Conservation (phyloP, 2,888 invertebrate genomes). For the Papilio elwesi region DNA sequence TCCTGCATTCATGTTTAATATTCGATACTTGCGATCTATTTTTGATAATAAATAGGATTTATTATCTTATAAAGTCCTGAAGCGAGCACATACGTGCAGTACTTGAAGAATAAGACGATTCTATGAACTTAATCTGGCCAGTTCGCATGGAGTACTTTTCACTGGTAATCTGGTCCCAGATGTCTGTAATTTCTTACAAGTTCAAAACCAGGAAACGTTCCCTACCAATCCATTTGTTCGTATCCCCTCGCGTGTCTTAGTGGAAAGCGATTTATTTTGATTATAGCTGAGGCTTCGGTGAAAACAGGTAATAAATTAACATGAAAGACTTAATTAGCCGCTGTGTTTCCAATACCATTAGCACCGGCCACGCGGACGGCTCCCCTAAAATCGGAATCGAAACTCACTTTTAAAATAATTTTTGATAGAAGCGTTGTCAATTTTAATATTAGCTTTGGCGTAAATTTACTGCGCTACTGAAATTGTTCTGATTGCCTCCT, state of each 20-base stretch:
- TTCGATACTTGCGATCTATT: no score
- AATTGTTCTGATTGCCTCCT: not conserved
- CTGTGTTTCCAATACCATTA: conserved; percentile 79
- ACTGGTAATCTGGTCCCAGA: conserved; percentile 2
- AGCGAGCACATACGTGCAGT: no score
- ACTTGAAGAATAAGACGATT: no score
- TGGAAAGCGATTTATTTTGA: conserved; percentile 79
- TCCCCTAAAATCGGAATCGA: no score
- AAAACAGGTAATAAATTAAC: conserved; percentile 81
- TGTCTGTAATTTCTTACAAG: conserved; percentile 21
- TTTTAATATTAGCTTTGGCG: conserved; percentile 57
- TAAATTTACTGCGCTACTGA: conserved; percentile 47
- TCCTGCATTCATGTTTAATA: no score
- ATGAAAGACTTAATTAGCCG: conserved; percentile 78
- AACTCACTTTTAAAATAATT: conserved; percentile 74
- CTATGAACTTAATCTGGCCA: not conserved
- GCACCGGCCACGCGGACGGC: conserved; percentile 70
- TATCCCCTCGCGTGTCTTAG: conserved; percentile 77
- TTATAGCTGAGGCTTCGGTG: conserved; percentile 72
- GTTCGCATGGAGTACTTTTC: not conserved
- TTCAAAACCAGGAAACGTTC: conserved; percentile 43
- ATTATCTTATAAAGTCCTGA: no score
- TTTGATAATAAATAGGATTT: no score
- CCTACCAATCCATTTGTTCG: conserved; percentile 74
- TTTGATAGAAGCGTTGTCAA: conserved; percentile 62